Conservation (phyloP, 2,888 invertebrate species). For the Chrysotoxum bicinctum region DNA sequence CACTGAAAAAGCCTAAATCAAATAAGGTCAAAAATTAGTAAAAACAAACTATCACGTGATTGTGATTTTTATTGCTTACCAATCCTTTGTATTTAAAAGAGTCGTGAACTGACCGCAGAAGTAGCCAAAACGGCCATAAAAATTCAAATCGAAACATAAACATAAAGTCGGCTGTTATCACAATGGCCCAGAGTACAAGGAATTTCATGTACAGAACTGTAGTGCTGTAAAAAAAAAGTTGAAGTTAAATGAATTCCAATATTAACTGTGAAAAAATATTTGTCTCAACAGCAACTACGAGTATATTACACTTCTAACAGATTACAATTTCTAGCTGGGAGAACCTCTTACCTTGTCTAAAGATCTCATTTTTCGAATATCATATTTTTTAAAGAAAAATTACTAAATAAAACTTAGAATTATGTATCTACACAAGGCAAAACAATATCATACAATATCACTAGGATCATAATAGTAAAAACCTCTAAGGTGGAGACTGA, state of each 20-base stretch:
- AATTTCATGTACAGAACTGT: conserved; percentile 97
- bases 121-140: conserved; percentile 99
- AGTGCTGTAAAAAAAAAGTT: conserved; percentile 85
- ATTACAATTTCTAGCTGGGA: no score
- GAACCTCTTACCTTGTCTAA: no score
- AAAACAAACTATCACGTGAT: background rate
- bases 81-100: conserved; percentile 99
- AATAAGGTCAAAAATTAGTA: conserved; percentile 74
- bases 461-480: no score
- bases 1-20: conserved; percentile 94
- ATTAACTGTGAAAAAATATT: background rate
- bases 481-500: no score
- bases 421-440: no score
- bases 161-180: conserved; percentile 97
- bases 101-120: conserved; percentile 97
- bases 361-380: no score
- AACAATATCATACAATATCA: no score
- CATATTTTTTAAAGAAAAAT: no score
- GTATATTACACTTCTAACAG: background rate
- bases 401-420: no score
- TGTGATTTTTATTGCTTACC: conserved; percentile 84
- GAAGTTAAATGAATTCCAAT: background rate
- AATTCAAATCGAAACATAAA: conserved; percentile 99
- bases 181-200: conserved; percentile 96
- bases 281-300: background rate